Percentiles rank a stretch among this genome's conserved stretches.
Evolutionary conservation across 2,797 vertebrate genomes (phyloP).

Genomic region (Cyclopterus lumpus): DNA sequence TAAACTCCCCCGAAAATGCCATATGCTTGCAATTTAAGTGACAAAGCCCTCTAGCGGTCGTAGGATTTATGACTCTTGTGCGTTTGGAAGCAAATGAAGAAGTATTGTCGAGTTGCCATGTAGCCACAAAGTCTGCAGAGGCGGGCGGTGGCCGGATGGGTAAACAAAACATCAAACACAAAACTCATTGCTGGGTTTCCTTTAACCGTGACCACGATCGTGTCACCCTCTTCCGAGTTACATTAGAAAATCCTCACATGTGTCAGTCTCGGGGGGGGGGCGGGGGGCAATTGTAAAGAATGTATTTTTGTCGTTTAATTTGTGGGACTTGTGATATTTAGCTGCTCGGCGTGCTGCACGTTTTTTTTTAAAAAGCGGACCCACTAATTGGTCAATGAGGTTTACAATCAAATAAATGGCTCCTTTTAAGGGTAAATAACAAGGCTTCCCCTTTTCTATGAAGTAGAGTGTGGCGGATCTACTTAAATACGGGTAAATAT

Average conservation of each 20-base stretch:
- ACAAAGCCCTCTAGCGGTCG: constrained; percentile 7
- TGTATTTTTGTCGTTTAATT: background rate
- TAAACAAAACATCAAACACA: constrained; percentile 10
- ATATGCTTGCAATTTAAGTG: background rate
- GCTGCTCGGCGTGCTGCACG: background rate
- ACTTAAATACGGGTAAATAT: constrained; percentile 38
- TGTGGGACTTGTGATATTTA: background rate
- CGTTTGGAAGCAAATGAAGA: background rate
- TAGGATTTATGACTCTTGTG: background rate
- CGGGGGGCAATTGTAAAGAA: background rate
- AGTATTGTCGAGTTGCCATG: background rate
- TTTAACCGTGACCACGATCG: background rate
- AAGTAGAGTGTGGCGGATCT: background rate
- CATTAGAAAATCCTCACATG: background rate
- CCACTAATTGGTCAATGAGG: background rate
- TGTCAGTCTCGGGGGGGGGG: background rate
- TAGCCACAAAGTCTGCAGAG: constrained; percentile 13
- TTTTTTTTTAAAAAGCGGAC: background rate
- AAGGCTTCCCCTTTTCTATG: background rate
- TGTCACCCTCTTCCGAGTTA: background rate
- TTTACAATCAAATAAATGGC: background rate
- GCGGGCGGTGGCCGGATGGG: background rate
- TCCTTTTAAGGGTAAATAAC: background rate
- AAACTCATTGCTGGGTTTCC: background rate
- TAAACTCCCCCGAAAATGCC: background rate